Base-by-base conservation (phyloP, 2,113 vertebrate species). In the Cyanoderma ruficeps region DNA sequence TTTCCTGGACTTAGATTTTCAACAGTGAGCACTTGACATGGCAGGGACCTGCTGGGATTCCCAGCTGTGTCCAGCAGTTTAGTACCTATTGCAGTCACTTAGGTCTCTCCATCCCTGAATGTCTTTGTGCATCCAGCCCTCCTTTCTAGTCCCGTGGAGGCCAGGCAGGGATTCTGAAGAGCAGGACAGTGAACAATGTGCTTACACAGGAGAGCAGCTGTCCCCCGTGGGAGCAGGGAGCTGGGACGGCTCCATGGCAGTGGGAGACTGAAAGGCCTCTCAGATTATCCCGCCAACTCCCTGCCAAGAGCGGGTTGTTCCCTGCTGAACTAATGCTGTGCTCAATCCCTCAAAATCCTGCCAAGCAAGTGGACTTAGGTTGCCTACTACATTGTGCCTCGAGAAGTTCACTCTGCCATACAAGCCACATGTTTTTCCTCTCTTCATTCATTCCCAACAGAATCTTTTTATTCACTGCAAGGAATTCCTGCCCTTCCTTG, bases 401-500 rank as follows among this genome's bases (percentile, higher is more conserved):
- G 8, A 89, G 76, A 92, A 90, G 87, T 89, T 94, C 74, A 42
- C 91, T 76, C 83, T 77, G 69, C 60, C 57, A 31, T 2, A 57
- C 71, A 82, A 90, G 68, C 60, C 60, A 30, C 86, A 70, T 92
- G 64, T 70, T 93, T 93, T 93, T 70, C 55, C 79, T 93, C 84
- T 93, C 83, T 69, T 93, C 87, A 79, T 95, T 97, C 88, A 69
- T 44, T 91, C 83, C 86, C 87, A 96, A 94, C 83, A 94, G 85
- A 90, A 90, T 65, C 47, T 77, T 90, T 95, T 87, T 93, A 94
- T 95, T 86, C 55, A 52, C n/a, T 76, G 79, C 50, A 31, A 83
- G 82, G 53, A 93, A 94, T 93, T 92, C 76, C 55, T 86, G 55
- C 78, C 85, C 42, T 90, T 96, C 96, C 92, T 78, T 89, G 90